A percentile compares a stretch with the other conserved stretches of the same genome.
phyloP scores from a whole-genome alignment of 1,140 invertebrate species.

The Drusus annulatus region DNA sequence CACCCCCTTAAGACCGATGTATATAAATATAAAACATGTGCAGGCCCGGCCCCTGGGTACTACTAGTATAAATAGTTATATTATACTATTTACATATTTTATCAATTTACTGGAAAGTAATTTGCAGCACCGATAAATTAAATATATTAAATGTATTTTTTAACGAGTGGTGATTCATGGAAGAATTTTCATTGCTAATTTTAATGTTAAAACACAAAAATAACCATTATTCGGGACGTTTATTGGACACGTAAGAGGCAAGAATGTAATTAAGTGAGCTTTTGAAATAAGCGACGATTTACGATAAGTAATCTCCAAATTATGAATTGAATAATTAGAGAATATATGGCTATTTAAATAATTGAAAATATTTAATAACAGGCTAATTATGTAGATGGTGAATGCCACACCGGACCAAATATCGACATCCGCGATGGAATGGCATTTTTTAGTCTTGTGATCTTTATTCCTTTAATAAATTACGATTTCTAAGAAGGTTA shows the following conservation, averaged over 20 bases:
- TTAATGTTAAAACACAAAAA: not conserved
- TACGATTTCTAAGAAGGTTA: no score
- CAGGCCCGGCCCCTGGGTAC: no score
- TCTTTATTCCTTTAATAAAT: no score
- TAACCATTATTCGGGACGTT: no score
- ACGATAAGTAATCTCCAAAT: not conserved
- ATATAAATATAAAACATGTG: no score
- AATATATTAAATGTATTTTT: not conserved
- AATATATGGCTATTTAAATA: conserved; percentile 1
- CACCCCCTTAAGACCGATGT: no score
- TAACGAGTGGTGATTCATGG: not conserved
- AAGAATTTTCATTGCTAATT: no score
- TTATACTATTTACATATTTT: not conserved
- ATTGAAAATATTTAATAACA: conserved; percentile 5
- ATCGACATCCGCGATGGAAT: conserved; percentile 2
- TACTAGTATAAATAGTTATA: no score
- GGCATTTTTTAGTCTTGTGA: not conserved
- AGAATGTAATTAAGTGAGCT: not conserved
- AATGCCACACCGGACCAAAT: no score
- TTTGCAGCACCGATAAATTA: not conserved
- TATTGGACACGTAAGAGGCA: no score
- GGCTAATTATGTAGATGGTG: no score
- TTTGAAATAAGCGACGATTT: conserved; percentile 8
- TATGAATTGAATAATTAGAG: not conserved
- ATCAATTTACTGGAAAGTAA: not conserved